Conservation (phyloP, 2,113 vertebrate species). For the Andinoacara biseriatus region DNA sequence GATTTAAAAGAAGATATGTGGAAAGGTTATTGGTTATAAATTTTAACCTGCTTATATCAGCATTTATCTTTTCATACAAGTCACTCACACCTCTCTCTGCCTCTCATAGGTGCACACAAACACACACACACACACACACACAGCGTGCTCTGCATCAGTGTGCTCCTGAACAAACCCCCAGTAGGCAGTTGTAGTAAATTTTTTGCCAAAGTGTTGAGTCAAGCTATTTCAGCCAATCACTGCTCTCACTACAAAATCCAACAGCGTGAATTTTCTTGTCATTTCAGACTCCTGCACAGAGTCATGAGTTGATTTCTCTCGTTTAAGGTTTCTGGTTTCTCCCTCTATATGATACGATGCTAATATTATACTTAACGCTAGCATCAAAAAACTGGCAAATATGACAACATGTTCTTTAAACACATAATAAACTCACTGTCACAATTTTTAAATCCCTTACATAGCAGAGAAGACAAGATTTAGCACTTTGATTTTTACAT, state of each 20-base stretch:
- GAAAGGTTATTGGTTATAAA: neutral
- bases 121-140: neutral
- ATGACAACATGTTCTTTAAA: constrained; percentile 21
- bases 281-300: neutral
- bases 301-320: neutral
- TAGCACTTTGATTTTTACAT: constrained; percentile 10
- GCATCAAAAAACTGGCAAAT: neutral
- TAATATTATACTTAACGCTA: neutral
- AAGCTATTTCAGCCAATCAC: constrained; percentile 32
- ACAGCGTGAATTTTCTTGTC: neutral
- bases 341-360: neutral
- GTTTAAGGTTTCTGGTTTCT: neutral
- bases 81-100: neutral
- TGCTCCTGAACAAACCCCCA: constrained; percentile 6
- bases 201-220: constrained; percentile 23
- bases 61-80: neutral
- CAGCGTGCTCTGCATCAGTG: neutral
- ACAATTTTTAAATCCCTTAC: neutral
- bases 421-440: neutral
- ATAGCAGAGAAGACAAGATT: neutral
- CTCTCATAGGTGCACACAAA: neutral
- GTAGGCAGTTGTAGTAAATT: neutral
- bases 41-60: constrained; percentile 1
- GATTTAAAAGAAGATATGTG: neutral
- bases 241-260: constrained; percentile 6